phyloP scores from a whole-genome alignment of 2,888 invertebrate genomes.

The Opisthograptis luteolata region DNA sequence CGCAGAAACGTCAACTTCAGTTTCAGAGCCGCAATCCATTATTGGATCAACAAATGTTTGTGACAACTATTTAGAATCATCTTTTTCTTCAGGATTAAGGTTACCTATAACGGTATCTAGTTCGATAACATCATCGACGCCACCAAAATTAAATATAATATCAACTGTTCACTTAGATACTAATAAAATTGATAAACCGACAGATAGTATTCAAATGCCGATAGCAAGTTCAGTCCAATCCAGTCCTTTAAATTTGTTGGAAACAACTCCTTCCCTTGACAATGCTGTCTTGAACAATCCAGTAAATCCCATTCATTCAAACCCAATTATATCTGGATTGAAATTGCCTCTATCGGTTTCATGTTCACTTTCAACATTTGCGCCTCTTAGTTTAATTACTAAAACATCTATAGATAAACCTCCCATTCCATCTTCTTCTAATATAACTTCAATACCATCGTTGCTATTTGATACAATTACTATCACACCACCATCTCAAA shows the following conservation, averaged over 20 bases:
- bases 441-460: neutral
- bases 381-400: neutral
- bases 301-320: neutral
- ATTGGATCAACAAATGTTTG: neutral
- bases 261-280: neutral
- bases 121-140: slow-evolving; percentile 1
- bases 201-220: neutral
- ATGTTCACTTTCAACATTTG: neutral
- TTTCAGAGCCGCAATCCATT: neutral
- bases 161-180: neutral
- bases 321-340: neutral
- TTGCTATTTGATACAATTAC: neutral
- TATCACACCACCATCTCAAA: neutral
- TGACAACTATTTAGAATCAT: neutral
- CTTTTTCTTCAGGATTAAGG: neutral
- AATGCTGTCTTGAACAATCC: neutral
- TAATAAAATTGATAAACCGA: neutral
- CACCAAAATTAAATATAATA: neutral
- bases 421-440: neutral
- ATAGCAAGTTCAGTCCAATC: no score
- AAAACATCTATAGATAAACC: neutral
- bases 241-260: neutral
- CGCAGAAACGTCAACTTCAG: neutral
- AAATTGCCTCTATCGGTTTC: neutral
- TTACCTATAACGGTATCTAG: slow-evolving; percentile 1